phyloP scores from a whole-genome alignment of 2,888 invertebrate genomes.

The Epistrophe eligans region DNA sequence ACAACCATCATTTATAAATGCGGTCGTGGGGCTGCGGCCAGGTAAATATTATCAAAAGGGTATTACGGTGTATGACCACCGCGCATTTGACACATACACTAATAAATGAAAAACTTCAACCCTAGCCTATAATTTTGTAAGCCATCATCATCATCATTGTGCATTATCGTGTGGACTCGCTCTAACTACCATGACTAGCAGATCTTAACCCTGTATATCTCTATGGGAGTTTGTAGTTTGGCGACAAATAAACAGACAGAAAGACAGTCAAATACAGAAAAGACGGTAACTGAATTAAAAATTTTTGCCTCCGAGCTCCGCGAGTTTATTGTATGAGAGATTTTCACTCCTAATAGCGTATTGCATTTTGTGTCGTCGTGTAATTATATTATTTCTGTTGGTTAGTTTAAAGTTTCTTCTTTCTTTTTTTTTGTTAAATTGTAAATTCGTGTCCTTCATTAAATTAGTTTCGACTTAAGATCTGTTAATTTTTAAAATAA shows the following conservation, averaged over 20 bases:
- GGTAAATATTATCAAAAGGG: slow-evolving; percentile 1
- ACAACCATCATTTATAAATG: not conserved
- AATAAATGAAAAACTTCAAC: not conserved
- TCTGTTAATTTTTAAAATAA: not conserved
- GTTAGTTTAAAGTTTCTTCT: slow-evolving; percentile 3
- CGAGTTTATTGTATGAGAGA: slow-evolving; percentile 24
- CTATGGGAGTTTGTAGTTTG: not conserved
- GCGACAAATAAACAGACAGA: slow-evolving; percentile 2
- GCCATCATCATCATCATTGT: not conserved
- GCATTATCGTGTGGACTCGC: slow-evolving; percentile 11
- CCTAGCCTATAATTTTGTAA: slow-evolving; percentile 28
- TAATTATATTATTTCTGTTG: not conserved
- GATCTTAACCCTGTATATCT: not conserved
- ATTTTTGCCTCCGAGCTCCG: not conserved
- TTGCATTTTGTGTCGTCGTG: slow-evolving; percentile 28
- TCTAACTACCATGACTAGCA: not conserved
- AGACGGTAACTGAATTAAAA: slow-evolving; percentile 13
- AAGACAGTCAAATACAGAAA: slow-evolving; percentile 12
- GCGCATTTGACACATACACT: slow-evolving; percentile 15
- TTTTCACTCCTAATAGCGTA: slow-evolving; percentile 28
- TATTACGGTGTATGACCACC: not conserved
- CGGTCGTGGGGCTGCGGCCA: not conserved
- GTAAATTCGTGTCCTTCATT: not conserved
- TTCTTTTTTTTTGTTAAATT: slow-evolving; percentile 2
- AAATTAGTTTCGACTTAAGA: not conserved